Evolutionary conservation across 2,113 vertebrate genomes (phyloP).

Genomic region (Ptilorrhoa leucosticta): DNA sequence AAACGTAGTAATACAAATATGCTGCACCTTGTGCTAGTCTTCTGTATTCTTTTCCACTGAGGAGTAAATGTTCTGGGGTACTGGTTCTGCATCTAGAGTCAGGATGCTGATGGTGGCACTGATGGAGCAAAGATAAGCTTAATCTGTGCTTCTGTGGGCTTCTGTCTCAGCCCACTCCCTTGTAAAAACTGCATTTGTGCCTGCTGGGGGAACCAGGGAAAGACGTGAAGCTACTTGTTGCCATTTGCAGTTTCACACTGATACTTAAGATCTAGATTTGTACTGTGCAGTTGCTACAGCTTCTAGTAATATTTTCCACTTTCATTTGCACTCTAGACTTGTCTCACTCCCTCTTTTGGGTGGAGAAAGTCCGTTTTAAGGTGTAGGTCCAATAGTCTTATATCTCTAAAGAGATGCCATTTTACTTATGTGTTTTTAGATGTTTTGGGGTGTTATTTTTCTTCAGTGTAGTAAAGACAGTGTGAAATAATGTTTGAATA

Average conservation of each 20-base stretch:
- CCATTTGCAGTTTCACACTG: not conserved
- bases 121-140: not conserved
- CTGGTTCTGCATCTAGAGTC: not conserved
- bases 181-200: not conserved
- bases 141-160: not conserved
- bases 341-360: not conserved
- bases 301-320: not conserved
- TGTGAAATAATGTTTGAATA: not conserved
- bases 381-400: not conserved
- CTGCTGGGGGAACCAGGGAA: not conserved
- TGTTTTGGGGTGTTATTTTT: not conserved
- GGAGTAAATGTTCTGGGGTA: not conserved
- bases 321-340: not conserved
- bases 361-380: not conserved
- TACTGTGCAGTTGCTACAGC: not conserved
- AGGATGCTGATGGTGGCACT: not conserved
- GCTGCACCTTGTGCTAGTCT: not conserved
- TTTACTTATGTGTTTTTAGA: not conserved
- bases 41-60: not conserved
- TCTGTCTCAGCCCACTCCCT: not conserved
- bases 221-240: not conserved
- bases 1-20: not conserved
- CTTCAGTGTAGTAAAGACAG: not conserved
- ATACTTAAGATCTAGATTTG: not conserved
- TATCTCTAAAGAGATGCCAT: not conserved